Percentiles rank a stretch among this genome's conserved stretches.
These are phyloP conservation scores for Atherinomorus stipes DNA, from an alignment of 2,113 vertebrate species.

Conservation along the genomic window DNA sequence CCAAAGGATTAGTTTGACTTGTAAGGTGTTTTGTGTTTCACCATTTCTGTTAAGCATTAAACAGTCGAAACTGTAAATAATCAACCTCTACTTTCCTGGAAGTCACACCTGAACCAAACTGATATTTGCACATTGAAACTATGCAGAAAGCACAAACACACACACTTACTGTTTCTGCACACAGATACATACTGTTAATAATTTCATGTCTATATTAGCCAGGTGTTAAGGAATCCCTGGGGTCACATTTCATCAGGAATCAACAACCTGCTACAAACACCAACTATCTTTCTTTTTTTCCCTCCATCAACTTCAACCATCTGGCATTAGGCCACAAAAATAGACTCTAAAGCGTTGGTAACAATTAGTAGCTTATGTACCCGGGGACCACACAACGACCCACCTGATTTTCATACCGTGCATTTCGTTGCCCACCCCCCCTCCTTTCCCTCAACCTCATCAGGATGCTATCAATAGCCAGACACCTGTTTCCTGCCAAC, in stretches of 20 bases:
- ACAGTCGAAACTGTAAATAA: constrained; percentile 13
- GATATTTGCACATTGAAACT: constrained; percentile 50
- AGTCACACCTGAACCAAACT: constrained; percentile 48
- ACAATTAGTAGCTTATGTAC: constrained; percentile 70
- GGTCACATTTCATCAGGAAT: constrained; percentile 71
- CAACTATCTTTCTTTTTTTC: constrained; percentile 59
- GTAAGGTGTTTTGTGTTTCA: neutral
- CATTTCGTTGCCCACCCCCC: constrained; percentile 33
- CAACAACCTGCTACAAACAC: constrained; percentile 75
- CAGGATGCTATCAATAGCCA: constrained; percentile 79
- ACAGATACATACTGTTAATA: constrained; percentile 57
- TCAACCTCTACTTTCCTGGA: constrained; percentile 45
- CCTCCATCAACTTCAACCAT: constrained; percentile 62
- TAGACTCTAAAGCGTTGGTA: constrained; percentile 74
- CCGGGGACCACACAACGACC: constrained; percentile 69
- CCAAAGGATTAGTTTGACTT: neutral
- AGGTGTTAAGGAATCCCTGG: constrained; percentile 73
- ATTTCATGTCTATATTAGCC: constrained; percentile 59
- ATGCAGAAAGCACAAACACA: constrained; percentile 42
- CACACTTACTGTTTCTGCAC: constrained; percentile 39
- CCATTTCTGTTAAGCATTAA: neutral
- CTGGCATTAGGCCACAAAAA: constrained; percentile 72
- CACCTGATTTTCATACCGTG: constrained; percentile 78
- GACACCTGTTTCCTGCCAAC: constrained; percentile 81
- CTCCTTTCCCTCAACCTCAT: constrained; percentile 45